Percentiles rank a stretch among this genome's conserved stretches.
These are phyloP conservation scores for Caenorhabditis uteleia DNA, from an alignment of 2,888 invertebrate species.

Conservation along the genomic window DNA sequence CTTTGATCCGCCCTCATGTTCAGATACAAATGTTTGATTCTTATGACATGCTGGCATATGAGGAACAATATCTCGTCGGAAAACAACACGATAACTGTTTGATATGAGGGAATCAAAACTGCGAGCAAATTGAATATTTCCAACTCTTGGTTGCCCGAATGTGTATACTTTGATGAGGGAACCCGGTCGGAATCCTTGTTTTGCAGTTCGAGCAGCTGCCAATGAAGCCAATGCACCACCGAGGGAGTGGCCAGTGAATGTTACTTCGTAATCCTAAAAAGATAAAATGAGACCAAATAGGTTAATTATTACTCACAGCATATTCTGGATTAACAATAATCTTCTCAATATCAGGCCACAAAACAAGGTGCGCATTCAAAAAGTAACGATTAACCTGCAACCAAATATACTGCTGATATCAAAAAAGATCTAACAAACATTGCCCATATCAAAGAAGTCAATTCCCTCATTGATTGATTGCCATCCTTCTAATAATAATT, in stretches of 20 bases:
- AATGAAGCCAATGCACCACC: conserved; percentile 66
- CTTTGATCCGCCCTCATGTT: conserved; percentile 38
- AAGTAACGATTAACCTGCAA: conserved; percentile 64
- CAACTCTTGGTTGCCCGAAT: conserved; percentile 66
- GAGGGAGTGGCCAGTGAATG: conserved; percentile 66
- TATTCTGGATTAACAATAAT: conserved; percentile 49
- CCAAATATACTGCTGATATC: no score
- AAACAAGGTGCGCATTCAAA: conserved; percentile 56
- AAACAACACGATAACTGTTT: conserved; percentile 58
- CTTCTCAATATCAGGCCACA: conserved; percentile 59
- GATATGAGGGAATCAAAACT: conserved; percentile 58
- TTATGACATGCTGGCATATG: conserved; percentile 65
- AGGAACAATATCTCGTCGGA: conserved; percentile 65
- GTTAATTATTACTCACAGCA: conserved; percentile 37
- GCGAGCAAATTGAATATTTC: conserved; percentile 53
- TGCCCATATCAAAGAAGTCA: conserved; percentile 64
- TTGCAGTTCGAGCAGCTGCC: conserved; percentile 59
- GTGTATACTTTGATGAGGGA: conserved; percentile 53
- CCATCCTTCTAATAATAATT: conserved; percentile 61
- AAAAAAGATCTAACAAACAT: no score
- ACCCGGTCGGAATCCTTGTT: conserved; percentile 43
- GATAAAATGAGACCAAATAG: neutral
- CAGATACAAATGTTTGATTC: conserved; percentile 31
- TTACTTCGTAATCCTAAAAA: conserved; percentile 54
- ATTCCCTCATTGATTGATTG: conserved; percentile 50